Evolutionary conservation across 1,140 invertebrate species (phyloP).

Genomic region (Papilio aristodemus): DNA sequence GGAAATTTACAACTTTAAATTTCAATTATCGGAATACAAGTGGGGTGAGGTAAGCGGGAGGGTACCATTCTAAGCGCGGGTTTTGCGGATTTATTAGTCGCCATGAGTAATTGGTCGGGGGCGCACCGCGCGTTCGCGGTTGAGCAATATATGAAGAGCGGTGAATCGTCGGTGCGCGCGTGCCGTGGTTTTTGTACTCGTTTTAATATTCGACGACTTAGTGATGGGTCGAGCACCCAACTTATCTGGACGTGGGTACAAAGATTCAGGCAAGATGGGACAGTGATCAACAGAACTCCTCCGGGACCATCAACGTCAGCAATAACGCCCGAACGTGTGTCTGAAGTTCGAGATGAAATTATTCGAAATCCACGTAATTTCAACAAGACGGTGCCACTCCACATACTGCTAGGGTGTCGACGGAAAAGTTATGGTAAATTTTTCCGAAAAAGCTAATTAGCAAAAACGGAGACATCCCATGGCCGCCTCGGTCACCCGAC

Average conservation of each 20-base stretch:
- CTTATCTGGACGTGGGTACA: constrained; percentile 36
- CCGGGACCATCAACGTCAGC: constrained; percentile 32
- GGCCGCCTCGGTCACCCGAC: too few species aligned
- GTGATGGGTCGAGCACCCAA: constrained; percentile 38
- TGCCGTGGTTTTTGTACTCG: too few species aligned
- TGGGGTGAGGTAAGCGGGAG: background rate
- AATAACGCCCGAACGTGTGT: constrained; percentile 31
- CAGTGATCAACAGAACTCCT: constrained; percentile 14
- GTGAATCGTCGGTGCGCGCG: background rate
- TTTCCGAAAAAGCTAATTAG: too few species aligned
- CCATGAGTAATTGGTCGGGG: constrained; percentile 31
- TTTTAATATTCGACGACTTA: constrained; percentile 35
- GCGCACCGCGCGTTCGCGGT: constrained; percentile 34
- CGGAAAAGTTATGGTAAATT: too few species aligned
- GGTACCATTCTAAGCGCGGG: background rate
- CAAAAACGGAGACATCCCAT: too few species aligned
- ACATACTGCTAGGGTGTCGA: too few species aligned
- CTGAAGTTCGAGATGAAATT: constrained; percentile 29
- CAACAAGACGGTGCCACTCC: too few species aligned
- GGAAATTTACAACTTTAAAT: constrained; percentile 40
- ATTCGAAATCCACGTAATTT: constrained; percentile 32
- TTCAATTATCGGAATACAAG: constrained; percentile 38
- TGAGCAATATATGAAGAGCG: constrained; percentile 20
- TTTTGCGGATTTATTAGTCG: constrained; percentile 30
- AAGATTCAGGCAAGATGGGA: constrained; percentile 36